A percentile compares a stretch with the other conserved stretches of the same genome.
phyloP scores from a whole-genome alignment of 2,113 vertebrate species.

The Hemibagrus wyckioides region DNA sequence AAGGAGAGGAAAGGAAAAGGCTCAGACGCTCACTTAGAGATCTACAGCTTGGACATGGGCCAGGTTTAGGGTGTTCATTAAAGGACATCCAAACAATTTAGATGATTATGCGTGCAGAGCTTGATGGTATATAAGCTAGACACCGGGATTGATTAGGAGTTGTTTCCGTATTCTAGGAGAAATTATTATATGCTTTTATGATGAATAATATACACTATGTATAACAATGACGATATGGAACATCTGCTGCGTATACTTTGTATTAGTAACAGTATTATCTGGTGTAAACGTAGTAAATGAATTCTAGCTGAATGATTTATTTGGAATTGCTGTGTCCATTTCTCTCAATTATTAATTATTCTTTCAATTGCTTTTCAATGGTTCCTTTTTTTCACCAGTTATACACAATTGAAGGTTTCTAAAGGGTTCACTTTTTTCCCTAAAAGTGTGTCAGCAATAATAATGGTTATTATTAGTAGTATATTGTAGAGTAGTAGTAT shows the following conservation, averaged over 20 bases:
- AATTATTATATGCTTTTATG: background rate
- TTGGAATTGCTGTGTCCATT: background rate
- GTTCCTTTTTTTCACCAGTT: background rate
- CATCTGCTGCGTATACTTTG: background rate
- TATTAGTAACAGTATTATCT: background rate
- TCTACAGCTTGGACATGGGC: background rate
- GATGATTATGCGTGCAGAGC: conserved; percentile 8
- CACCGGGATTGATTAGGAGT: background rate
- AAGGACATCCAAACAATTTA: conserved; percentile 20
- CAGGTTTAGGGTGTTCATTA: background rate
- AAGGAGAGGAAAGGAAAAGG: conserved; percentile 6
- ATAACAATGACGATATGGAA: background rate
- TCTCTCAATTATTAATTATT: background rate
- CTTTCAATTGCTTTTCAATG: background rate
- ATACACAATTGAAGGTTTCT: background rate
- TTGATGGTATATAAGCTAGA: conserved; percentile 4
- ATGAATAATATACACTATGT: background rate
- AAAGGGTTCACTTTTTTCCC: background rate
- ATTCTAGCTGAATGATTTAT: background rate
- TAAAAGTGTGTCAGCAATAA: background rate
- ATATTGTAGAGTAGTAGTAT: background rate
- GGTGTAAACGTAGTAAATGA: background rate
- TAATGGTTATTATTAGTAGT: background rate
- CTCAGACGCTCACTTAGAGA: background rate
- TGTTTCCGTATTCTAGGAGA: background rate